These are phyloP conservation scores for Boloria selene DNA, from an alignment of 2,888 invertebrate genomes.

Conservation along the genomic window DNA sequence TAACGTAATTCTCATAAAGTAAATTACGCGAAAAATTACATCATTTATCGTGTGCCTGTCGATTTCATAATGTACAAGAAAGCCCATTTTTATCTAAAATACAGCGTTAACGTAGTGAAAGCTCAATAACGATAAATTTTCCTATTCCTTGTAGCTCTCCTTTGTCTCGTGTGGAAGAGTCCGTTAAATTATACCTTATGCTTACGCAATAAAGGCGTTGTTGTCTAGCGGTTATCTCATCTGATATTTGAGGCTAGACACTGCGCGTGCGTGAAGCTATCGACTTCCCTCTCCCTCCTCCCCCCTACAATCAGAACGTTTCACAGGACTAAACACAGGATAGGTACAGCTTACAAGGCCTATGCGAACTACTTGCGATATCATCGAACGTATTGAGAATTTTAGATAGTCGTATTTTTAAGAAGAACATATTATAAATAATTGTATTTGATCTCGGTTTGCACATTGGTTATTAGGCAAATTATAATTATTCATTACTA, in stretches of 20 bases:
- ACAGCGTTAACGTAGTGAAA: conserved; percentile 12
- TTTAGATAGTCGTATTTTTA: too few species aligned
- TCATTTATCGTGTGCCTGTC: conserved; percentile 5
- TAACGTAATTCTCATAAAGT: not conserved
- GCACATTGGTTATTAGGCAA: too few species aligned
- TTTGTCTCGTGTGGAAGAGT: conserved; percentile 21
- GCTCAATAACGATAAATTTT: conserved; percentile 18
- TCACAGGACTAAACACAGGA: conserved; percentile 50
- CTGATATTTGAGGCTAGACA: conserved; percentile 30
- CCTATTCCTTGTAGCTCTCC: conserved; percentile 25
- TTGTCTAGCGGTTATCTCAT: conserved; percentile 30
- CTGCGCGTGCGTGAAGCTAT: conserved; percentile 69
- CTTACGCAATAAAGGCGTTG: conserved; percentile 25
- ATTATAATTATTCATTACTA: too few species aligned
- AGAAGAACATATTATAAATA: too few species aligned
- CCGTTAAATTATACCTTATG: conserved; percentile 34
- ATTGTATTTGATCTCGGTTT: too few species aligned
- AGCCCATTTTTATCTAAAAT: conserved; percentile 9
- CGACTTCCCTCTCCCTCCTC: conserved; percentile 53
- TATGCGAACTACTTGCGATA: conserved; percentile 15
- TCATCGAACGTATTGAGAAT: not conserved
- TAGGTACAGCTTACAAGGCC: conserved; percentile 27
- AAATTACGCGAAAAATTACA: not conserved
- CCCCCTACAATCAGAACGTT: conserved; percentile 56
- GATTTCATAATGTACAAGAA: not conserved